A percentile compares a stretch with the other conserved stretches of the same genome.
These are phyloP conservation scores for Brachypteracias leptosomus DNA, from an alignment of 2,113 vertebrate genomes.

Conservation along the genomic window DNA sequence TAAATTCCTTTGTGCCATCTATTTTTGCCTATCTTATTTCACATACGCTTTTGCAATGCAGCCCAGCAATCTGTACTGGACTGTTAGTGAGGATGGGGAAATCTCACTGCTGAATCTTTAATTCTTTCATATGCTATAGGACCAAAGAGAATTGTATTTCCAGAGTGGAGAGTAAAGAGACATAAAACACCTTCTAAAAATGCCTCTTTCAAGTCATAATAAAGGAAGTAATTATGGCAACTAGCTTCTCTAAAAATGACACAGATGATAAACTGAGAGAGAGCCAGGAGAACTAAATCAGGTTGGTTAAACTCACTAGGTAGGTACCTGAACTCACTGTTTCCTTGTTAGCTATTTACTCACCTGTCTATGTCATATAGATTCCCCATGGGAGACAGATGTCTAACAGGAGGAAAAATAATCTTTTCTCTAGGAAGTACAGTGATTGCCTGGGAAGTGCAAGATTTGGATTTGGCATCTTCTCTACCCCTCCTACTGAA, in stretches of 20 bases:
- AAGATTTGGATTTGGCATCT: neutral
- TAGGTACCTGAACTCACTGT: neutral
- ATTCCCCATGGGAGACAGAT: neutral
- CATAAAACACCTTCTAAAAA: neutral
- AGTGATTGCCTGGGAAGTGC: neutral
- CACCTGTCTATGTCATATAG: neutral
- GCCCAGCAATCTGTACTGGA: neutral
- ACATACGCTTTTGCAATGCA: neutral
- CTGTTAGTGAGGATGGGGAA: neutral
- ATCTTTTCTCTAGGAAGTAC: neutral
- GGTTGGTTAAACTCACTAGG: neutral
- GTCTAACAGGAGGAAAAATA: neutral
- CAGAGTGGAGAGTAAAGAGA: neutral
- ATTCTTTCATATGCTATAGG: neutral
- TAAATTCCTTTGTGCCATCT: neutral
- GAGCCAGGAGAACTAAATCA: neutral
- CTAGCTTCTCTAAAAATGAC: neutral
- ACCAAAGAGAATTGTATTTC: neutral
- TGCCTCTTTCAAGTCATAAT: neutral
- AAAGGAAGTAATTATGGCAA: neutral
- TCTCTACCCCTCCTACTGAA: neutral
- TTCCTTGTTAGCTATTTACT: neutral
- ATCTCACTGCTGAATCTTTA: neutral
- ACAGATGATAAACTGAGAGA: neutral
- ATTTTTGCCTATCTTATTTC: neutral